phyloP scores from a whole-genome alignment of 2,888 invertebrate genomes.

The Caenorhabditis auriculariae region DNA sequence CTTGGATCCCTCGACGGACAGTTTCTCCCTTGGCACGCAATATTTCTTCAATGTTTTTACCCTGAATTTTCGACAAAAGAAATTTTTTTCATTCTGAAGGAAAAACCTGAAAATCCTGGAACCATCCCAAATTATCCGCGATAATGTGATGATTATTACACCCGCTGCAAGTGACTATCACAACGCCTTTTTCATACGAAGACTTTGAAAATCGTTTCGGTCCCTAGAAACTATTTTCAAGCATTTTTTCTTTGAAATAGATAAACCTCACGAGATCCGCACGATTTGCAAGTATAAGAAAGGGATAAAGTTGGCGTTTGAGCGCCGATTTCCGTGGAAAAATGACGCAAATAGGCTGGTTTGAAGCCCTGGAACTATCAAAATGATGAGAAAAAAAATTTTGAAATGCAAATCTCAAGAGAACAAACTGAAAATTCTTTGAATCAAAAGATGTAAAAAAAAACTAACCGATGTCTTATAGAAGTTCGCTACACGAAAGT shows the following conservation, averaged over 20 bases:
- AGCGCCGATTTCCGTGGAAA: slow-evolving; percentile 25
- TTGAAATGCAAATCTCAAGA: too few species aligned
- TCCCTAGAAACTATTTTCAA: slow-evolving; percentile 37
- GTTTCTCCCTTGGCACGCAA: slow-evolving; percentile 83
- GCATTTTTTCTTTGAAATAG: not conserved
- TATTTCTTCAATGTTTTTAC: slow-evolving; percentile 83
- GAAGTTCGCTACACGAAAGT: too few species aligned
- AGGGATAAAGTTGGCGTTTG: slow-evolving; percentile 66
- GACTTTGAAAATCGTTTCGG: slow-evolving; percentile 57
- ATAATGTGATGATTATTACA: slow-evolving; percentile 89
- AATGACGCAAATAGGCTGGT: too few species aligned
- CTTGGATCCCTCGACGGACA: slow-evolving; percentile 70
- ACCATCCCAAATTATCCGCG: slow-evolving; percentile 95
- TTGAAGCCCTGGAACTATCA: too few species aligned
- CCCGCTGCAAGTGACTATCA: slow-evolving; percentile 84
- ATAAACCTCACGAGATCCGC: slow-evolving; percentile 73
- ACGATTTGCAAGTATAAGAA: slow-evolving; percentile 86
- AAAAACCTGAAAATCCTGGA: slow-evolving; percentile 70
- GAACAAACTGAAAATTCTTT: too few species aligned
- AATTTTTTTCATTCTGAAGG: slow-evolving; percentile 2
- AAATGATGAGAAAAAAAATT: too few species aligned
- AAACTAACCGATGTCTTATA: too few species aligned
- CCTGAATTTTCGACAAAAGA: slow-evolving; percentile 63
- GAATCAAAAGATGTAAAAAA: too few species aligned
- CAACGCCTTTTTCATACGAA: slow-evolving; percentile 71